Evolutionary conservation across 2,797 vertebrate genomes (phyloP).

Genomic region (Acanthis flammea): DNA sequence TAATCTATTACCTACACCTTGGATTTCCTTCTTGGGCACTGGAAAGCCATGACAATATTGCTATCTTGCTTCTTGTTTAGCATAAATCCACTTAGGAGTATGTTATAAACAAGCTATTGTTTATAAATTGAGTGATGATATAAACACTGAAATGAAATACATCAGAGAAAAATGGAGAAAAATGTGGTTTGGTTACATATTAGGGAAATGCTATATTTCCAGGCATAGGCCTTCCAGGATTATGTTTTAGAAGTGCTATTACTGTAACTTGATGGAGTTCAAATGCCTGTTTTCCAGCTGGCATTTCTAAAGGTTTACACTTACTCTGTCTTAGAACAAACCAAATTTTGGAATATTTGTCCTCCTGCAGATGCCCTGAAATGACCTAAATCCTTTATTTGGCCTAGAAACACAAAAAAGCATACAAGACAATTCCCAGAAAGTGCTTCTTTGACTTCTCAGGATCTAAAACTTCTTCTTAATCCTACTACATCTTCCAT

Average conservation of each 20-base stretch:
- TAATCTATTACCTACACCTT: background rate
- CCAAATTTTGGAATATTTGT: background rate
- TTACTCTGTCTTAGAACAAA: background rate
- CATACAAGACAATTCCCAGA: background rate
- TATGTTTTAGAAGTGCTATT: background rate
- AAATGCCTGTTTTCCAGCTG: background rate
- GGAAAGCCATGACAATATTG: background rate
- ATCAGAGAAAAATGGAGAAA: background rate
- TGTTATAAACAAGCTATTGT: background rate
- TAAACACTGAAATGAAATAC: background rate
- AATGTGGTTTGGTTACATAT: background rate
- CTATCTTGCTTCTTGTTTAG: background rate
- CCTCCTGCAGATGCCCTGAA: background rate
- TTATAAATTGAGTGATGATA: background rate
- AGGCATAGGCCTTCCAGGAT: background rate
- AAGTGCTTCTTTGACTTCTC: background rate
- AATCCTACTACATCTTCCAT: background rate
- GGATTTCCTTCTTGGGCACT: background rate
- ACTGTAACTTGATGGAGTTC: background rate
- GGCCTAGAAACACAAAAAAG: background rate
- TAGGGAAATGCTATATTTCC: background rate
- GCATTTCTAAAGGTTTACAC: background rate
- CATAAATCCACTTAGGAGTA: background rate
- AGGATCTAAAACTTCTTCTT: background rate
- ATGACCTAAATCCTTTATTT: background rate